Conservation (phyloP, 2,797 vertebrate genomes). For the Myripristis jacobus region DNA sequence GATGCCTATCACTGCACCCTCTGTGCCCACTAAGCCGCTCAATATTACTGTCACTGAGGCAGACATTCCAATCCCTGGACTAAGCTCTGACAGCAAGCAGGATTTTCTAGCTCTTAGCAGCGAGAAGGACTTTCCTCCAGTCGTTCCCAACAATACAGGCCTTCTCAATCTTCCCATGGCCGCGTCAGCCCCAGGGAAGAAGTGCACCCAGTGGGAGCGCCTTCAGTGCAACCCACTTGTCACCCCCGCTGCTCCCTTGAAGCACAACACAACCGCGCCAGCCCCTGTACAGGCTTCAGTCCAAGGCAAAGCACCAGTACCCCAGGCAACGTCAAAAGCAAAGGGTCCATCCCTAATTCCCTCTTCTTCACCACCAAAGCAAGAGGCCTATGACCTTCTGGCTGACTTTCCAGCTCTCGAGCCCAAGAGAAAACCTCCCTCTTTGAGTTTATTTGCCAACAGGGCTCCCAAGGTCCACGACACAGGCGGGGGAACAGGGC, state of each 20-base stretch:
- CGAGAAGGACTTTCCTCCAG: slow-evolving; percentile 38
- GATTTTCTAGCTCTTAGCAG: slow-evolving; percentile 5
- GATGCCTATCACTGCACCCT: not conserved
- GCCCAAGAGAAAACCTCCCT: slow-evolving; percentile 32
- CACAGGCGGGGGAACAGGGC: slow-evolving; percentile 15
- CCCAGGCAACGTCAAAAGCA: slow-evolving; percentile 29
- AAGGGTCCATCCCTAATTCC: not conserved
- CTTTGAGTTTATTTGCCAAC: not conserved
- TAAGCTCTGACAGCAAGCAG: slow-evolving; percentile 5
- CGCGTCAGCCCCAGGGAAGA: slow-evolving; percentile 38
- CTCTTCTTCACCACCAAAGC: slow-evolving; percentile 1
- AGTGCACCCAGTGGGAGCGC: slow-evolving; percentile 49
- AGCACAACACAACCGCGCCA: not conserved
- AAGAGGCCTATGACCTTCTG: slow-evolving; percentile 55
- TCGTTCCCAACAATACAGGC: slow-evolving; percentile 55
- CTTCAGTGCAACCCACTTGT: slow-evolving; percentile 45
- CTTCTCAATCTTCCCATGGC: slow-evolving; percentile 49
- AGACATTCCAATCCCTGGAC: not conserved
- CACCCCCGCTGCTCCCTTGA: slow-evolving; percentile 44
- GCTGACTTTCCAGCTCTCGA: slow-evolving; percentile 59
- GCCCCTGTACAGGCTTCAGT: slow-evolving; percentile 27
- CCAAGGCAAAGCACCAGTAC: slow-evolving; percentile 43
- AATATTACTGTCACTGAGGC: not conserved
- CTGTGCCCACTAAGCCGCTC: not conserved
- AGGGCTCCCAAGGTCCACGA: slow-evolving; percentile 26